Percentiles rank a stretch among this genome's conserved stretches.
Evolutionary conservation across 2,888 invertebrate species (phyloP).

Genomic region (Pollenia labialis): DNA sequence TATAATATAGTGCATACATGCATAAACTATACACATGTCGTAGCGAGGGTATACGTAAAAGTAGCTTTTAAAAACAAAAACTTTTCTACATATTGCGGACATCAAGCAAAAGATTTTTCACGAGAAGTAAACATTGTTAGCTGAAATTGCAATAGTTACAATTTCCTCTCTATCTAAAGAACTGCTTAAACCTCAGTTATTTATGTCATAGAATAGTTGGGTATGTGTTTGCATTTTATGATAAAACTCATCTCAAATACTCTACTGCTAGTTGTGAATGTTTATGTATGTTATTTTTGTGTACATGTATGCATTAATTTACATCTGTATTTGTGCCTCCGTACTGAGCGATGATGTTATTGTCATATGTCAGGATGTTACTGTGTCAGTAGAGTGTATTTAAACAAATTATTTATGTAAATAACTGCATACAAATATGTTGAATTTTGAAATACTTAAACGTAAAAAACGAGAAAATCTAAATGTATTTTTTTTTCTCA

Average conservation of each 20-base stretch:
- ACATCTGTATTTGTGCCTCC: constrained; percentile 11
- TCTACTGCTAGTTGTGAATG: constrained; percentile 23
- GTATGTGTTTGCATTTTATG: constrained; percentile 36
- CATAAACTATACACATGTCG: constrained; percentile 21
- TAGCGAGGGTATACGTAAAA: constrained; percentile 20
- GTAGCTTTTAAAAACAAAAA: background rate
- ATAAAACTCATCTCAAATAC: constrained; percentile 47
- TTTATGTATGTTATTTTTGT: constrained; percentile 4
- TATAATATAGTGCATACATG: constrained; percentile 22
- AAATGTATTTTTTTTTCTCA: constrained; percentile 15
- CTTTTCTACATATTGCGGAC: background rate
- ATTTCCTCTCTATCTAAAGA: background rate
- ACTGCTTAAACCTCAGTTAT: constrained; percentile 11
- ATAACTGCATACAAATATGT: constrained; percentile 52
- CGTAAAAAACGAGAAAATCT: constrained; percentile 31
- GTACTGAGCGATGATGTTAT: constrained; percentile 49
- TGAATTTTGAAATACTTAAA: constrained; percentile 44
- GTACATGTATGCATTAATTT: constrained; percentile 15
- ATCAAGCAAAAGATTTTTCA: background rate
- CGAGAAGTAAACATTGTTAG: too few species aligned
- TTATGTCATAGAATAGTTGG: background rate
- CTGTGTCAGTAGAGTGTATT: constrained; percentile 72
- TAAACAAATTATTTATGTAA: constrained; percentile 72
- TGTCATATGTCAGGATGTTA: constrained; percentile 70
- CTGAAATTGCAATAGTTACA: too few species aligned